phyloP scores from a whole-genome alignment of 2,888 invertebrate species.

The Cheilosia soror region DNA sequence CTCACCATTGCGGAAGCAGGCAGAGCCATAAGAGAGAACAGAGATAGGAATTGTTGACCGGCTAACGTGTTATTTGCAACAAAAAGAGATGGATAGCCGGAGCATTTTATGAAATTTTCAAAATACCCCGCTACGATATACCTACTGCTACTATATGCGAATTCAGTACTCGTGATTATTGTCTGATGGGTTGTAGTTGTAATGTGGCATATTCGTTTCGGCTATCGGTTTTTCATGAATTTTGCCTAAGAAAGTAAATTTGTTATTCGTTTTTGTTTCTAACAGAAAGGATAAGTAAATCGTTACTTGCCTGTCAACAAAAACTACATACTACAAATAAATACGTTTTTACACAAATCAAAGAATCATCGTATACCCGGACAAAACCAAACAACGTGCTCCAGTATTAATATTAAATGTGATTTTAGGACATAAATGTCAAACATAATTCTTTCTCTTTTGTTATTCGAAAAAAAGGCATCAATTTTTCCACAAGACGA shows the following conservation, averaged over 20 bases:
- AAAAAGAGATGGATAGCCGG: constrained; percentile 19
- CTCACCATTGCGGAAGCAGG: constrained; percentile 12
- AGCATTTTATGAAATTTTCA: constrained; percentile 7
- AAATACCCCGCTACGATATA: constrained; percentile 13
- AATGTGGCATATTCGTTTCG: constrained; percentile 48
- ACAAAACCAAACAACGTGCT: constrained; percentile 40
- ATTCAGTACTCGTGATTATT: constrained; percentile 57
- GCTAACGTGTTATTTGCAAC: constrained; percentile 11
- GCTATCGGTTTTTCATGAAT: constrained; percentile 22
- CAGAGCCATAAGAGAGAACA: constrained; percentile 4
- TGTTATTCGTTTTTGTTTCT: background rate
- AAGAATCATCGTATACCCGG: background rate
- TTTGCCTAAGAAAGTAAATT: background rate
- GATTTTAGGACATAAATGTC: constrained; percentile 17
- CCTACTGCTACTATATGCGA: constrained; percentile 15
- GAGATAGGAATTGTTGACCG: constrained; percentile 25
- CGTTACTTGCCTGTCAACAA: background rate
- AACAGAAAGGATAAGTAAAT: constrained; percentile 1
- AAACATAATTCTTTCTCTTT: background rate
- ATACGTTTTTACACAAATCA: background rate
- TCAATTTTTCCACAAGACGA: constrained; percentile 25
- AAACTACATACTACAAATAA: background rate
- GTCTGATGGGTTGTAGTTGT: constrained; percentile 45
- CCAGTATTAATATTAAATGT: constrained; percentile 1
- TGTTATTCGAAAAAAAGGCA: background rate